Evolutionary conservation across 1,140 invertebrate species (phyloP), one percentile per base, ranked within the genome.

Genomic region (Onthophagus taurus): DNA sequence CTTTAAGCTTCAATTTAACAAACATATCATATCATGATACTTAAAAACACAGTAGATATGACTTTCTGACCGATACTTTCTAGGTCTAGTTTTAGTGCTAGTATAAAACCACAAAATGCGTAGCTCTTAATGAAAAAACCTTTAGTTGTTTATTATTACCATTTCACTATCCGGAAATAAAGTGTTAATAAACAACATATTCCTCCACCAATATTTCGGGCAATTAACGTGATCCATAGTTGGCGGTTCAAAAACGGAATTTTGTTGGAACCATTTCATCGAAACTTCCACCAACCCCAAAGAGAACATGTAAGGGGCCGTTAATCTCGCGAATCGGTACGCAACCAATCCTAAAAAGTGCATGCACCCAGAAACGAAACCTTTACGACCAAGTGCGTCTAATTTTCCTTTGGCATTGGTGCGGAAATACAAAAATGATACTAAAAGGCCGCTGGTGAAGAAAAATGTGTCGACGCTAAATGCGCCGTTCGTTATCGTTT

Each of bases 381-480:
- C 81, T 48, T 85, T 83, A 5, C 78, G 79, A 35, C 57, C 53
- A 13, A 84, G 66, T 38, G 78, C 72, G 42, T 85, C 83, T 41
- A 87, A 63, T 54, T 84, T 85, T 26, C 83, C 81, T 58, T 83
- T 85, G 11, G 83, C 79, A 53, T 81, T 84, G 5, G 83, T 85
- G 13, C 85, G 71, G 67, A 87, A 88, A 61, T 86, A 89, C n/a
- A 89, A 66, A 59, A 83, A 89, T 7, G 83, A 81, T 13, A 89
- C 84, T 52, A 89, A 70, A 52, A 87, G 72, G 13, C 85, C 85
- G 41, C 84, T 85, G 51, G 85, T 80, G 59, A 90, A 86, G 71
- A 94, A 94, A 67, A 93, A 94, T 0, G 89, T 89, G 58, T 93
- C 89, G 0, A 94, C 90, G 48, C 88, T 89, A 63, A 89, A 89